Base-by-base conservation (phyloP, 2,888 invertebrate species). In the Argynnis bischoffii region DNA sequence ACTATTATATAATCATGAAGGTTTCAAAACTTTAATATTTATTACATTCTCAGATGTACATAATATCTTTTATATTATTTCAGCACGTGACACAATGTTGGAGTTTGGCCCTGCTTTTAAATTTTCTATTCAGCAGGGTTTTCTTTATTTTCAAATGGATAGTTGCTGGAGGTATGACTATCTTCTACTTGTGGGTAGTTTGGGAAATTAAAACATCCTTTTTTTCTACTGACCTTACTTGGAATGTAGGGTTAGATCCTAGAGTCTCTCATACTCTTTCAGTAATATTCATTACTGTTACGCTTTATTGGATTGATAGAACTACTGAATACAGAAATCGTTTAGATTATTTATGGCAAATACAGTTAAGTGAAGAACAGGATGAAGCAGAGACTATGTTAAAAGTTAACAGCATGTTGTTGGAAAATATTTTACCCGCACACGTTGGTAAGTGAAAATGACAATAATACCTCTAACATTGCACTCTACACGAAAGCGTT, bases 391-490 rank as follows among this genome's bases (percentile, higher is more conserved):
- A 96, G 76, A 95, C 95, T n/a, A 97, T 96, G 83, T 95, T 97
- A 73, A 95, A 95, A 76, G 96, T 98, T 0, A 99, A 98, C 85
- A 97, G 96, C 78, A 95, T 98, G 87, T 92, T 99, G 50, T 93
- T 99, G 51, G 95, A 97, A 79, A 99, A 99, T 83, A 99, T 99
- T 79, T 92, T 99, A 51, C 99, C 99, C 0, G 95, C 95, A 21
- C 98, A 98, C 86, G 99, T 99, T 73, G 98, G 97, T 97, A 85
- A 81, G 94, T 80, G 35, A 11, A 41, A 41, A 41, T 41, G 35
- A 8, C 11, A 41, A 35, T 35, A 35, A 35, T 35, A 35, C 6
- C 35, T 11, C 8, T 41, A 11, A 41, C 35, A 41, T 41, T 41
- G 8, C 35, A 41, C 11, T 41, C 11, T 41, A 41, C 1, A 11